phyloP scores from a whole-genome alignment of 2,797 vertebrate species.

The Uromys caudimaculatus region DNA sequence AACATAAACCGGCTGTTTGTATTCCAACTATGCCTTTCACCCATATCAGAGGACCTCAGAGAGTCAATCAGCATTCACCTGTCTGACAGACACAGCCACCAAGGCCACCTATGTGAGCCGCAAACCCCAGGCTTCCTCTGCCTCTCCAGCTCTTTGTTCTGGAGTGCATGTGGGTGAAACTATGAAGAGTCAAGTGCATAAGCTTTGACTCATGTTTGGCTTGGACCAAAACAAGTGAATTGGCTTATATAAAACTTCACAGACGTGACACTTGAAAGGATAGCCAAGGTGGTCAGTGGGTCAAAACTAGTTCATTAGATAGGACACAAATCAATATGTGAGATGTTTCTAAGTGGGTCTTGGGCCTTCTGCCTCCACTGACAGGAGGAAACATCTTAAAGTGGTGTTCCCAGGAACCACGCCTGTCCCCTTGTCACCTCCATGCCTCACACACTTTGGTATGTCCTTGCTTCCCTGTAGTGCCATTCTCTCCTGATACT shows the following conservation, averaged over 20 bases:
- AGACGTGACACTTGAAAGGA: background rate
- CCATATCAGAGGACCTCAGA: background rate
- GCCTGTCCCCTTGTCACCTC: background rate
- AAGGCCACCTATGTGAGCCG: background rate
- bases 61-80: background rate
- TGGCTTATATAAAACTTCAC: background rate
- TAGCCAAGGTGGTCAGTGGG: background rate
- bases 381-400: background rate
- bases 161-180: background rate
- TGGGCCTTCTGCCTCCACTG: background rate
- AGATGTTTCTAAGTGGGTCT: background rate
- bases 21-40: background rate
- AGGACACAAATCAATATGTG: background rate
- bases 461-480: background rate
- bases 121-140: background rate
- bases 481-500: too few species aligned
- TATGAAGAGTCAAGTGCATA: background rate
- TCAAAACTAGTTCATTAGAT: background rate
- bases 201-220: background rate
- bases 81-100: background rate
- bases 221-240: background rate
- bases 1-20: background rate
- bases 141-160: background rate
- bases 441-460: background rate
- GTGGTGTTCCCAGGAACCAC: background rate